These are phyloP conservation scores for Scomber colias DNA, from an alignment of 2,113 vertebrate genomes.

Conservation along the genomic window DNA sequence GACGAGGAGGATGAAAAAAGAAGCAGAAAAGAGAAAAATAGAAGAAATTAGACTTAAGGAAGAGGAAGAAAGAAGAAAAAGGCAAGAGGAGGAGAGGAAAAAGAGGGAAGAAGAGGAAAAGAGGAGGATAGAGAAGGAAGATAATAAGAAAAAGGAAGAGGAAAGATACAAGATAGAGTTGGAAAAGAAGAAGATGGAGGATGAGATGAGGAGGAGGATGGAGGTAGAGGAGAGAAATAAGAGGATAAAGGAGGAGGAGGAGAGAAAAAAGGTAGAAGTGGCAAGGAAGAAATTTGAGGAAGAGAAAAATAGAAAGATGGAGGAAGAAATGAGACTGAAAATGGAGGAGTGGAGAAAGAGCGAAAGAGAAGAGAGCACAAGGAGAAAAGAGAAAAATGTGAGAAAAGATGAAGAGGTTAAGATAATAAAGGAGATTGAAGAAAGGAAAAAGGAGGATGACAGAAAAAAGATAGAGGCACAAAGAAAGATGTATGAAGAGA, in stretches of 20 bases:
- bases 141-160: conserved; percentile 39
- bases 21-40: conserved; percentile 15
- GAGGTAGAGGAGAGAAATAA: conserved; percentile 42
- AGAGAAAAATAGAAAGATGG: conserved; percentile 1
- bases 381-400: neutral
- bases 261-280: neutral
- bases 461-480: neutral
- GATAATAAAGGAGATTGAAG: neutral
- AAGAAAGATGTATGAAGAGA: neutral
- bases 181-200: neutral
- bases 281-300: neutral
- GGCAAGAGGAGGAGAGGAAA: neutral
- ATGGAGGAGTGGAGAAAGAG: neutral
- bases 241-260: conserved; percentile 32
- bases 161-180: neutral
- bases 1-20: conserved; percentile 36
- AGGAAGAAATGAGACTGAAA: neutral
- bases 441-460: neutral
- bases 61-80: neutral
- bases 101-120: neutral
- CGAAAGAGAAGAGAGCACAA: neutral
- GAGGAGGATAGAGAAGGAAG: conserved; percentile 70
- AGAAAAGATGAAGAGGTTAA: neutral
- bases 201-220: conserved; percentile 60
- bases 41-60: neutral